Conservation (phyloP, 2,888 invertebrate species). For the Desoria tigrina region DNA sequence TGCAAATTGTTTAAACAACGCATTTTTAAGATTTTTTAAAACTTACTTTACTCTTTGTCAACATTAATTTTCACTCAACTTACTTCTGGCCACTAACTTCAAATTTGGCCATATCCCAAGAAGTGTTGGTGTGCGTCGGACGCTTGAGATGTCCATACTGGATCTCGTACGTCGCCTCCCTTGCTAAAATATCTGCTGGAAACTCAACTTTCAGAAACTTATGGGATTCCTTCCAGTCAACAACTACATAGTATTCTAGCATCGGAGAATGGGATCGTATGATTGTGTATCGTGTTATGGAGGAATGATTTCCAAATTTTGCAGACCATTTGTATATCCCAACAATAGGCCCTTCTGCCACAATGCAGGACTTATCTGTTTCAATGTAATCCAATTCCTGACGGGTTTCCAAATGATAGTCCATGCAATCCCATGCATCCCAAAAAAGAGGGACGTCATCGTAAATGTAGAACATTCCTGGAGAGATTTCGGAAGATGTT, state of each 20-base stretch:
- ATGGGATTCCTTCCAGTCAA: conserved; percentile 59
- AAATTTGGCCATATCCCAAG: conserved; percentile 61
- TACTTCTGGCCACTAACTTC: conserved; percentile 62
- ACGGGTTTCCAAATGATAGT: conserved; percentile 61
- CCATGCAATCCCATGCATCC: conserved; percentile 54
- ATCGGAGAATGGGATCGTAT: conserved; percentile 58
- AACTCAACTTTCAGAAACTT: conserved; percentile 61
- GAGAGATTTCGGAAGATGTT: conserved; percentile 22
- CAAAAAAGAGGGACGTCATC: conserved; percentile 38
- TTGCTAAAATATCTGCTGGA: conserved; percentile 56
- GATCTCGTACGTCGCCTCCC: conserved; percentile 59
- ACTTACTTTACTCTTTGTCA: too few relatives aligned
- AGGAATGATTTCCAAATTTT: conserved; percentile 36
- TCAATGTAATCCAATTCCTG: conserved; percentile 29
- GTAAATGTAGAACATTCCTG: conserved; percentile 45
- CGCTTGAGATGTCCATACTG: conserved; percentile 59
- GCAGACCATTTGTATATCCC: conserved; percentile 40
- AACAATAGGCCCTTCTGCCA: conserved; percentile 29
- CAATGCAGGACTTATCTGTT: neutral
- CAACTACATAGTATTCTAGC: conserved; percentile 54
- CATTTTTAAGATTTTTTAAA: neutral
- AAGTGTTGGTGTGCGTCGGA: conserved; percentile 60
- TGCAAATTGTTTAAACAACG: neutral
- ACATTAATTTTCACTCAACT: too few relatives aligned
- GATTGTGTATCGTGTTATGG: conserved; percentile 55